Evolutionary conservation across 2,888 invertebrate species (phyloP), one percentile per base, ranked within the genome.

Genomic region (Habrosyne pyritoides): DNA sequence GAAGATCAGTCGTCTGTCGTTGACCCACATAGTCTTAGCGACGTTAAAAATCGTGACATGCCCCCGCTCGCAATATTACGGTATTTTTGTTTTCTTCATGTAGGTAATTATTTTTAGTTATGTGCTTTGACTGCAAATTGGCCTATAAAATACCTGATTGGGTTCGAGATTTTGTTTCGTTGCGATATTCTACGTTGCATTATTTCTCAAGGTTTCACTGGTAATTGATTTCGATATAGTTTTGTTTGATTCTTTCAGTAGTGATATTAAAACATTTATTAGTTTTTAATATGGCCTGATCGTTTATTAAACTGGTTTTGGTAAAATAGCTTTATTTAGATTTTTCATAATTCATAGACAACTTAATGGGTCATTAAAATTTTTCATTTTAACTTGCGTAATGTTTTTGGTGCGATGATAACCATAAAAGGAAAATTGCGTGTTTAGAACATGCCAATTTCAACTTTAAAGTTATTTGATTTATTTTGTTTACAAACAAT

Each of bases 41-140:
- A 67, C 70, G 67, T 71, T 73, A 70, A 73, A 73, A 83, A 71
- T 75, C 81, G 79, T 83, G 83, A 79, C 79, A 78, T 66, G 62
- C 62, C 60, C 63, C 52, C 33, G 54, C 64, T 61, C 61, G 63
- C 69, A 66, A 69, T 67, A 67, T 70, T 73, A 77, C 76, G 73
- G 78, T 79, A 79, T 73, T 71, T 70, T 64, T 65, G 68, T 72
- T 59, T 63, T 66, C 70, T 71, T 59, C 61, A 63, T 22, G 42
- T 57, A 18, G 14, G 52, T 69, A 68, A 73, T 75, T 75, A 73
- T 72, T 73, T 71, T 61, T 61, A 65, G 65, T 61, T 61, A 57
- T 68, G 71, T 69, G 66, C 64, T 57, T 71, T 61, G 73, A 69
- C 69, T 77, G 54, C 67, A 68, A 77, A 77, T 71, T 57, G 67